Base-by-base conservation (phyloP, 23 tunicate species). In the Trididemnum nubilum region DNA sequence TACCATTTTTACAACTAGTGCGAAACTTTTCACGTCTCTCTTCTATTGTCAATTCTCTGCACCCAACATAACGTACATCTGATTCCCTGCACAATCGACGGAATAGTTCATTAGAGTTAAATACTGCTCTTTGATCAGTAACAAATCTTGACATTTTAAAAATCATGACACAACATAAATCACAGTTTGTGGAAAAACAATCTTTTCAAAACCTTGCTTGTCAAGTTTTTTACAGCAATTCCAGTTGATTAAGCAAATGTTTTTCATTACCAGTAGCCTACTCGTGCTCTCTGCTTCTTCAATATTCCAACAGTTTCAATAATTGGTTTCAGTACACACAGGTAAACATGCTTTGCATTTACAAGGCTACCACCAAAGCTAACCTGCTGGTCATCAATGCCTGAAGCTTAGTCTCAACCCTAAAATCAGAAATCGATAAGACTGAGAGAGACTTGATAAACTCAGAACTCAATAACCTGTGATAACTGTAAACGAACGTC, bases 41-140 rank as follows among this genome's bases (percentile, higher is more conserved):
- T 40, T 89, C 95, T 44, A 64, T 51, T 24, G 74, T 82, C 35
- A 94, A 50, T 59, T 95, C 99, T 40, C 85, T 39, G 61, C 31
- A 95, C 19, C 99, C 95, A 36, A 88, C 73, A 51, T 95, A 95
- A 5, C 39, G 37, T 28, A 69, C 26, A 75, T 95, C 99, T 25
- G 95, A 65, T 37, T 95, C 99, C 31, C 96, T 50, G 71, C 95
- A 85, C 15, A 95, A 76, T 1, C 99, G 84, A 35, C 96, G 85
- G 71, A 95, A 95, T 5, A 89, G 85, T 54, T 95, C 99, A 72
- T 85, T 89, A 50, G 94, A 77, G 50, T 95, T 94, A 85, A 81
- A 95, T 61, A 77, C 40, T 26, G 89, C 82, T 39, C 92, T 80
- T 69, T 95, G 99, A 72, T 95, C 94, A 44, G 88, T 22, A 60